These are phyloP conservation scores for Capreolus pygargus DNA, from an alignment of 2,113 vertebrate species.

Conservation along the genomic window DNA sequence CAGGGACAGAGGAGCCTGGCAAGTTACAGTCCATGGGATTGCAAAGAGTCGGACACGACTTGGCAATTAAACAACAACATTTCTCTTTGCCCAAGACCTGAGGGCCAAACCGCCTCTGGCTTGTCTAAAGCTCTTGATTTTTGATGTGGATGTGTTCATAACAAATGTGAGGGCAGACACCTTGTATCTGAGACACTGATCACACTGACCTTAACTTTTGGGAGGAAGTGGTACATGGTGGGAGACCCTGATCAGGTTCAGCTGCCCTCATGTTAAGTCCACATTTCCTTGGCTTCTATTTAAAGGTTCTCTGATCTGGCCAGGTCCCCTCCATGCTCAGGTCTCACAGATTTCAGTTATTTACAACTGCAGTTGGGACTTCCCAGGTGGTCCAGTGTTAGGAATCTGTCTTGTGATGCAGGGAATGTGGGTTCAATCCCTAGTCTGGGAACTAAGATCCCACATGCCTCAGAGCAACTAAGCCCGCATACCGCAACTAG, in stretches of 20 bases:
- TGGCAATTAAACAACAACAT: neutral
- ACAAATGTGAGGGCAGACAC: neutral
- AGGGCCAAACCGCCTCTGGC: neutral
- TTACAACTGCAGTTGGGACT: neutral
- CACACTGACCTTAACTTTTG: neutral
- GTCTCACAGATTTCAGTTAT: neutral
- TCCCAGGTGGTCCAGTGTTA: neutral
- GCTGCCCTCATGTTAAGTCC: neutral
- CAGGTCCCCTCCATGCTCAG: neutral
- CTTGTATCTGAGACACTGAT: neutral
- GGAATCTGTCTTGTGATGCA: neutral
- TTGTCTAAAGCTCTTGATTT: neutral
- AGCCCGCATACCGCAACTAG: neutral
- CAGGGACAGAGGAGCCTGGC: neutral
- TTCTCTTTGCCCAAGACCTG: neutral
- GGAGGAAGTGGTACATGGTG: neutral
- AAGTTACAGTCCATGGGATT: neutral
- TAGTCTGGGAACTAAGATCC: neutral
- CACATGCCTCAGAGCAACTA: neutral
- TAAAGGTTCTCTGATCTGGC: neutral
- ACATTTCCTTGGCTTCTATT: neutral
- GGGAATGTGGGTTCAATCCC: fast-evolving
- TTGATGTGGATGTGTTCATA: neutral
- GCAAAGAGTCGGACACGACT: neutral
- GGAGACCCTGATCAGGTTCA: neutral